Conservation (phyloP, 1,140 invertebrate genomes). For the Drosophila takahashii region DNA sequence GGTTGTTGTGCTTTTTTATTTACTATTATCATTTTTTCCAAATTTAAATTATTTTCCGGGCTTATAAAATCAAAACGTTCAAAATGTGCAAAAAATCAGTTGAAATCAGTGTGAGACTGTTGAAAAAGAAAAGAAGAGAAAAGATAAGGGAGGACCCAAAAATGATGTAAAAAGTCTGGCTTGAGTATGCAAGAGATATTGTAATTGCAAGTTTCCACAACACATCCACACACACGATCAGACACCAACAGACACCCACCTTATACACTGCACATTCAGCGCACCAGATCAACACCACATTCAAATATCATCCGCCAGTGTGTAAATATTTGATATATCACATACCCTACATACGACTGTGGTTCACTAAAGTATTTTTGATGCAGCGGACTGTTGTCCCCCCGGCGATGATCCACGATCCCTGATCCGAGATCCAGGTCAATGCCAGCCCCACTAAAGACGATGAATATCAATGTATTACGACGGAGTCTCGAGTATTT, state of each 20-base stretch:
- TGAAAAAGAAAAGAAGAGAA: slow-evolving; percentile 31
- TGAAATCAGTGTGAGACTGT: slow-evolving; percentile 26
- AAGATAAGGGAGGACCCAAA: slow-evolving; percentile 12
- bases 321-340: slow-evolving; percentile 34
- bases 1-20: slow-evolving; percentile 13
- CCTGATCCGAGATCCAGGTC: too few species aligned
- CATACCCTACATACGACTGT: slow-evolving; percentile 47
- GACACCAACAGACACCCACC: slow-evolving; percentile 8
- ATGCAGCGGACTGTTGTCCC: slow-evolving; percentile 41
- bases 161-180: slow-evolving; percentile 59
- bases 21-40: slow-evolving; percentile 17
- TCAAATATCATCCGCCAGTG: slow-evolving; percentile 16
- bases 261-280: slow-evolving; percentile 32
- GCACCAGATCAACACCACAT: slow-evolving; percentile 14
- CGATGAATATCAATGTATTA: slow-evolving; percentile 74
- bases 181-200: slow-evolving; percentile 66
- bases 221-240: slow-evolving; percentile 32
- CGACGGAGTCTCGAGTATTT: slow-evolving; percentile 79
- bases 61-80: slow-evolving; percentile 47
- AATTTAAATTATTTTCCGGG: slow-evolving; percentile 38
- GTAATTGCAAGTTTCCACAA: slow-evolving; percentile 74
- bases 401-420: slow-evolving; percentile 50
- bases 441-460: slow-evolving; percentile 42
- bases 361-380: slow-evolving; percentile 74
- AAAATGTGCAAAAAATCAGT: slow-evolving; percentile 53